Percentiles rank a stretch among this genome's conserved stretches.
These are phyloP conservation scores for Hybos culiciformis DNA, from an alignment of 2,888 invertebrate species.

Conservation along the genomic window DNA sequence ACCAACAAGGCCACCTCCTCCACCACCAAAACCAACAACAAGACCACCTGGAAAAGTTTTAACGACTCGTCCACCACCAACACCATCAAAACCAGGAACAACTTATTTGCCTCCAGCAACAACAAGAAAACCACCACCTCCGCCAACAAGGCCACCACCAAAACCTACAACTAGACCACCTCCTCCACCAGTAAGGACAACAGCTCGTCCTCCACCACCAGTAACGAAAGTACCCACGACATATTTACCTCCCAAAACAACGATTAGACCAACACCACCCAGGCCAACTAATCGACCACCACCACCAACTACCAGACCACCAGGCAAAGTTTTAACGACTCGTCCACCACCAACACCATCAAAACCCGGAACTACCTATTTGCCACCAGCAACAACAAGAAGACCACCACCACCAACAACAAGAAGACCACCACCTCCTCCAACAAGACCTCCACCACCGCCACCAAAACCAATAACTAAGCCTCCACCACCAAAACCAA, in stretches of 20 bases:
- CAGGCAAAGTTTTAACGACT: not conserved
- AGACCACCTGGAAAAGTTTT: not conserved
- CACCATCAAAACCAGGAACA: not conserved
- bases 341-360: not conserved
- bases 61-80: not conserved
- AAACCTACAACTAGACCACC: not conserved
- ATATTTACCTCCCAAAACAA: too few relatives aligned
- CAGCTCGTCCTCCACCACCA: too few relatives aligned
- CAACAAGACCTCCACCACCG: slow-evolving; percentile 13
- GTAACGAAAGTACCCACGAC: too few relatives aligned
- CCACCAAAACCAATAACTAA: not conserved
- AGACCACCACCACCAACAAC: not conserved
- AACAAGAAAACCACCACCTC: not conserved
- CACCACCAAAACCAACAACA: not conserved
- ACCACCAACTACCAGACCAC: not conserved
- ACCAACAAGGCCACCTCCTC: not conserved
- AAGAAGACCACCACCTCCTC: not conserved
- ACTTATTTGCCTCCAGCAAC: not conserved
- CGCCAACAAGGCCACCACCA: not conserved
- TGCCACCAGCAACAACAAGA: not conserved
- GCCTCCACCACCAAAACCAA: slow-evolving; percentile 7
- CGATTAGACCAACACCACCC: not conserved
- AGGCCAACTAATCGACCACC: too few relatives aligned
- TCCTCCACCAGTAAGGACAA: not conserved
- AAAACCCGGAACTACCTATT: not conserved